Conservation (phyloP, 2,797 vertebrate species). For the Eulemur mongoz region DNA sequence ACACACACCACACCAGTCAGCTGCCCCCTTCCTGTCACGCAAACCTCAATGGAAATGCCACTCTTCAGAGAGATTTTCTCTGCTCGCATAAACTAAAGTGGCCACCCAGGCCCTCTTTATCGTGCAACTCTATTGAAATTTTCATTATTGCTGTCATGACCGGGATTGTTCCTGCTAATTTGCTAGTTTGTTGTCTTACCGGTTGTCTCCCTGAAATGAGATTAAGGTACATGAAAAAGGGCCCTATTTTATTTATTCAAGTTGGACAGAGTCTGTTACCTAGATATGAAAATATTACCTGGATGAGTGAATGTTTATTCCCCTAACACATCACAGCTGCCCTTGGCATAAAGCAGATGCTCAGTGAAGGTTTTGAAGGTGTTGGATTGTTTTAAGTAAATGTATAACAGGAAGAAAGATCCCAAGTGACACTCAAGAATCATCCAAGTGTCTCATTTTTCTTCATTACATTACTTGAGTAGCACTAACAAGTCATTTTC, state of each 20-base stretch:
- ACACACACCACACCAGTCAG: no score
- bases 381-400: background rate
- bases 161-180: background rate
- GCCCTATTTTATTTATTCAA: background rate
- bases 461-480: background rate
- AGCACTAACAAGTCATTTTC: background rate
- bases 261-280: background rate
- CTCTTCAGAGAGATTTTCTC: background rate
- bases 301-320: background rate
- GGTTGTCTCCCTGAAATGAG: background rate
- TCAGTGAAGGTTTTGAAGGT: background rate
- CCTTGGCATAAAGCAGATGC: background rate
- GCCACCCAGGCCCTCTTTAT: no score
- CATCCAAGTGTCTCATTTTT: background rate
- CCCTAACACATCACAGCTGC: background rate
- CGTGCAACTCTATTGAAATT: background rate
- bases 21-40: background rate
- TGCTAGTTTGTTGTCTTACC: background rate
- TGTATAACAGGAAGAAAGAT: background rate
- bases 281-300: background rate
- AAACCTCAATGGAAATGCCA: background rate
- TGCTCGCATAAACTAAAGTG: background rate
- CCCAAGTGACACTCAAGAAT: background rate
- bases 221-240: background rate
- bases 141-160: background rate